These are phyloP conservation scores for Aptenodytes forsteri DNA, from an alignment of 2,113 vertebrate genomes.

Conservation along the genomic window DNA sequence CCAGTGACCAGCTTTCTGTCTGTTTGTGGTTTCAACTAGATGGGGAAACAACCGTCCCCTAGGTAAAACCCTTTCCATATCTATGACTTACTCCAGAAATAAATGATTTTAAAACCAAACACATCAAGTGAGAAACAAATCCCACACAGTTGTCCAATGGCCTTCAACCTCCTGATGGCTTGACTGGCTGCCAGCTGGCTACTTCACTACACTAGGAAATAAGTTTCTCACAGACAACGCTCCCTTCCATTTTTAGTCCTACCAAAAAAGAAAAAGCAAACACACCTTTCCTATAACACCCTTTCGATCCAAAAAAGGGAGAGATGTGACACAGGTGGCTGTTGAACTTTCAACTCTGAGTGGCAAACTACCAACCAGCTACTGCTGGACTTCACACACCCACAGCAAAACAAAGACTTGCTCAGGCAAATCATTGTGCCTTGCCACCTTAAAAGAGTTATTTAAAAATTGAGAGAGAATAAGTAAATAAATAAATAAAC, in stretches of 20 bases:
- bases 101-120: constrained; percentile 68
- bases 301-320: constrained; percentile 43
- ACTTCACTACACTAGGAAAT: constrained; percentile 51
- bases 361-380: constrained; percentile 55
- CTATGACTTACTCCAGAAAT: constrained; percentile 74
- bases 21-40: constrained; percentile 70
- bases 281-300: constrained; percentile 49
- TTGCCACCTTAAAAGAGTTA: background rate
- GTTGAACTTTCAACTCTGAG: constrained; percentile 69
- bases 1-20: constrained; percentile 71
- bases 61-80: constrained; percentile 71
- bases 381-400: constrained; percentile 20
- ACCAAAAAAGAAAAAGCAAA: constrained; percentile 59
- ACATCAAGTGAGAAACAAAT: constrained; percentile 63
- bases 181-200: constrained; percentile 52
- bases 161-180: constrained; percentile 68
- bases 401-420: constrained; percentile 25
- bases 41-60: constrained; percentile 59
- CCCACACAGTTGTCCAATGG: constrained; percentile 75
- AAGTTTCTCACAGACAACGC: constrained; percentile 49
- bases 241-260: constrained; percentile 66
- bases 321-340: constrained; percentile 67
- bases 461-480: background rate
- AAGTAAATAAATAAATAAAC: background rate
- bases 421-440: background rate